Percentiles rank a stretch among this genome's conserved stretches.
Evolutionary conservation across 1,140 invertebrate genomes (phyloP).

Genomic region (Planococcus citri): DNA sequence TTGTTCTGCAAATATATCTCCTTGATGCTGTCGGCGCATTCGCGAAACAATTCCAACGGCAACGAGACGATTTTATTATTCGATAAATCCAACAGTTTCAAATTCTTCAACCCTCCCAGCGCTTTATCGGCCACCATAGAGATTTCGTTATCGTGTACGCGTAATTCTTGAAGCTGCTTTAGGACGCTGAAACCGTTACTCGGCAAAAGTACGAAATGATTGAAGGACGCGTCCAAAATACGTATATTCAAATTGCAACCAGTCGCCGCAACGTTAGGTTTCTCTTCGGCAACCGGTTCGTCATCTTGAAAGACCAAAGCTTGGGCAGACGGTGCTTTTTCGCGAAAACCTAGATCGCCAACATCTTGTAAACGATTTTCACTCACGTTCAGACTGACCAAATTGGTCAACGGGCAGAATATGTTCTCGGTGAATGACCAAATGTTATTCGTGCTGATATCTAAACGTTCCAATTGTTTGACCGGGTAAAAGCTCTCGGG

Average conservation of each 20-base stretch:
- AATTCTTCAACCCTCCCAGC: constrained; percentile 56
- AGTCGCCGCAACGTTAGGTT: constrained; percentile 19
- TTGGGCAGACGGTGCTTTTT: constrained; percentile 36
- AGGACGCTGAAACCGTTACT: constrained; percentile 64
- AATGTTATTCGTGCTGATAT: constrained; percentile 77
- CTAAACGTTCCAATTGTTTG: constrained; percentile 61
- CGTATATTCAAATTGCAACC: constrained; percentile 66
- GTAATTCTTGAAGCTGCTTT: constrained; percentile 56
- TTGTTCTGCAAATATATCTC: constrained; percentile 81
- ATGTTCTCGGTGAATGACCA: constrained; percentile 72
- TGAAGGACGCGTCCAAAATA: constrained; percentile 66
- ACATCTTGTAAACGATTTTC: constrained; percentile 73
- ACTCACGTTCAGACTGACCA: constrained; percentile 65
- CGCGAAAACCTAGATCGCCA: constrained; percentile 61
- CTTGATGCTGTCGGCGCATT: constrained; percentile 60
- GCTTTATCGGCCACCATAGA: constrained; percentile 71
- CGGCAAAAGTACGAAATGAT: constrained; percentile 68
- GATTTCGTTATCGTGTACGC: constrained; percentile 72
- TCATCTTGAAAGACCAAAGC: constrained; percentile 23
- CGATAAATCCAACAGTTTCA: constrained; percentile 70
- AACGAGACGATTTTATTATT: constrained; percentile 76
- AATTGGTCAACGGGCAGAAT: constrained; percentile 65
- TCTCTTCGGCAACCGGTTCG: neutral
- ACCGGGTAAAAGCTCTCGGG: constrained; percentile 55
- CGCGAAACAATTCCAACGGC: constrained; percentile 68